Evolutionary conservation across 1,140 invertebrate species (phyloP), one percentile per base, ranked within the genome.

Genomic region (Drosophila cardini): DNA sequence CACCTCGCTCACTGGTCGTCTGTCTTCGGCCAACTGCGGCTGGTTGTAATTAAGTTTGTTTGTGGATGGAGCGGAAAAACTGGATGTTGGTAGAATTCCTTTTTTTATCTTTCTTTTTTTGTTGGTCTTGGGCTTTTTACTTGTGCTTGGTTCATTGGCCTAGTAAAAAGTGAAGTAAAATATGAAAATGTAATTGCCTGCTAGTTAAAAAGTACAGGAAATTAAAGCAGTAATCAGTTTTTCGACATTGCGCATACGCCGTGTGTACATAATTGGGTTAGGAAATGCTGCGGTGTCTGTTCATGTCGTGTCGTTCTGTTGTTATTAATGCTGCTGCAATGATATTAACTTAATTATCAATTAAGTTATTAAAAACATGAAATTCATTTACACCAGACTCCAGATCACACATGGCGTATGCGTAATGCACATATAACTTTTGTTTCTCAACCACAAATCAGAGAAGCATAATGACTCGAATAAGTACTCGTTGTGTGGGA

Each of bases 281-380:
- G 68, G 21, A 58, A 26, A 45, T 79, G 70, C 55, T 57, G 76
- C 43, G 68, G 76, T 69, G 36, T 60, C 46, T 26, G 63, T 61
- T 56, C 11, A 40, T 48, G 26, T 15, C 42, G 0, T 15, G 16
- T 16, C 30, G 18, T 64, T 26, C 2, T 9, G 21, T 26, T 26
- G 21, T 26, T 26, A 26, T 26, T 26, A 26, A 26, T 15, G 46
- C 70, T 69, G 63, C 15, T 68, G 10, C 13, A 18, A 53, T 40
- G 46, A 72, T 62, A 58, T 87, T 76, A 78, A 82, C 52, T 83
- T 70, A 82, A 85, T 83, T 86, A 86, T 73, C 81, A 87, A 87
- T 86, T 87, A 87, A 87, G 50, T 64, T 72, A 87, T 83, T 83
- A 83, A 83, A 26, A 74, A 68, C 76, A 78, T 58, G 69, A 64